These are phyloP conservation scores for Pelmatolapia mariae DNA, from an alignment of 2,113 vertebrate species.

Conservation along the genomic window DNA sequence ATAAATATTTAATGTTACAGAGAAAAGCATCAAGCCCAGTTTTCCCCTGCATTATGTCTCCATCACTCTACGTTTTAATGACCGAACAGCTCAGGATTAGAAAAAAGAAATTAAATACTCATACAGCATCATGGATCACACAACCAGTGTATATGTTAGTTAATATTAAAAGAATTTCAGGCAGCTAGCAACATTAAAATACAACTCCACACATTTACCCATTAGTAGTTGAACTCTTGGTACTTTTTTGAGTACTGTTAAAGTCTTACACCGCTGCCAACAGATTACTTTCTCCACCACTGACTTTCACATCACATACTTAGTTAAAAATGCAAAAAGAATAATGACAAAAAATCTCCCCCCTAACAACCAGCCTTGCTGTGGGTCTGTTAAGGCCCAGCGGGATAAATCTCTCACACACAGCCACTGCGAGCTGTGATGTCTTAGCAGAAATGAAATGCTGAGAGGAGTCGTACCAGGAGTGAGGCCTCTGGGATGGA, in stretches of 20 bases:
- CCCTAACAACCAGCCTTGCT: neutral
- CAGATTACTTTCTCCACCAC: neutral
- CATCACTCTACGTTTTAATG: neutral
- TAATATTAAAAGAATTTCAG: neutral
- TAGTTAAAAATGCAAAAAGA: neutral
- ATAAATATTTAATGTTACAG: neutral
- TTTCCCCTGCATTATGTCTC: neutral
- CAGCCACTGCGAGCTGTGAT: neutral
- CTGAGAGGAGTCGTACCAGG: neutral
- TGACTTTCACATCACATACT: neutral
- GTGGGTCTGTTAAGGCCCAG: constrained; percentile 38
- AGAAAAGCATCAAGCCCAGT: neutral
- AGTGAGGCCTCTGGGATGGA: constrained; percentile 28
- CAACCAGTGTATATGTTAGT: neutral
- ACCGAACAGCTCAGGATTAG: neutral
- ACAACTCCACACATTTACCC: neutral
- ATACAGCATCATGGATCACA: neutral
- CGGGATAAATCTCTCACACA: neutral
- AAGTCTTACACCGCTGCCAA: neutral
- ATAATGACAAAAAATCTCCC: neutral
- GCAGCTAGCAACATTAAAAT: neutral
- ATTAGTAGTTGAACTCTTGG: neutral
- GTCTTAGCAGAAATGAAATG: constrained; percentile 24
- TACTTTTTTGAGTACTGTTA: neutral
- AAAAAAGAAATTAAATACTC: neutral